These are phyloP conservation scores for Phoeniculus purpureus DNA, from an alignment of 2,797 vertebrate species.

Conservation along the genomic window DNA sequence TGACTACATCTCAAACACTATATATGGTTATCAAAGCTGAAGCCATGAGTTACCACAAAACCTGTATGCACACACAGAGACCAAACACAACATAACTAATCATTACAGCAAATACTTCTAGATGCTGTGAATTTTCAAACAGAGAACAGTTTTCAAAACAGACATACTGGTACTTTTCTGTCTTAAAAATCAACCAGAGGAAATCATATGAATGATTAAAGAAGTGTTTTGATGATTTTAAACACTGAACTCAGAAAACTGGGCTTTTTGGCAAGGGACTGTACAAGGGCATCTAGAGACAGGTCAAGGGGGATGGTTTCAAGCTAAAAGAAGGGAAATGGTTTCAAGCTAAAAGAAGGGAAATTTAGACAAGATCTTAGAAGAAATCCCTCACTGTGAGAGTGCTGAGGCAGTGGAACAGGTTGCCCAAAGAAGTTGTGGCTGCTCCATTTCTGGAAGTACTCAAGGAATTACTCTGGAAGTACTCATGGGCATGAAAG, in stretches of 20 bases:
- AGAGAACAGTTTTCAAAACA: background rate
- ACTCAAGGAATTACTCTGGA: too few species aligned
- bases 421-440: too few species aligned
- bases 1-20: background rate
- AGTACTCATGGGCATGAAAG: background rate
- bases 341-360: too few species aligned
- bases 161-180: background rate
- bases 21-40: background rate
- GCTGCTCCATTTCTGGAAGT: too few species aligned
- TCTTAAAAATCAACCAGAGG: background rate
- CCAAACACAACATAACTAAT: background rate
- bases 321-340: too few species aligned
- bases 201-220: background rate
- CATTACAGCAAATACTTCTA: background rate
- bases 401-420: too few species aligned
- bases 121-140: background rate
- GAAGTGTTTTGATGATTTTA: background rate
- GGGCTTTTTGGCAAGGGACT: background rate
- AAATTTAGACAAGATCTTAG: too few species aligned
- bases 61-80: too few species aligned
- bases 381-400: too few species aligned
- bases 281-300: too few species aligned
- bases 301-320: too few species aligned
- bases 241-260: background rate
- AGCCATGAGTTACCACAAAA: background rate